phyloP scores from a whole-genome alignment of 2,113 vertebrate genomes.

The Eleginops maclovinus region DNA sequence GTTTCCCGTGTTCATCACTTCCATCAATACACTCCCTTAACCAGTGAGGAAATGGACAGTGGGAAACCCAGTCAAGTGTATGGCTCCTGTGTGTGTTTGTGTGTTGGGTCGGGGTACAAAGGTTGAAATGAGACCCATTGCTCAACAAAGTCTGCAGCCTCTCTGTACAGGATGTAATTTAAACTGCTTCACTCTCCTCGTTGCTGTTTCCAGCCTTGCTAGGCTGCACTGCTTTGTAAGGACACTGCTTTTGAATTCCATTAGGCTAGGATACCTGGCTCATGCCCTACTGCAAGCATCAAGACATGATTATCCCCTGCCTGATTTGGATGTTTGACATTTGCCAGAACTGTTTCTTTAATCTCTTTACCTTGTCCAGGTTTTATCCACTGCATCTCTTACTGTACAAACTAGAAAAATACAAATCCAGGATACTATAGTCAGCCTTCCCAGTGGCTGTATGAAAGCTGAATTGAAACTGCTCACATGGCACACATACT shows the following conservation, averaged over 20 bases:
- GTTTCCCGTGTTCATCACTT: no score
- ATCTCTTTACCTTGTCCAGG: not conserved
- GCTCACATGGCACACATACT: no score
- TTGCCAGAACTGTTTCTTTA: not conserved
- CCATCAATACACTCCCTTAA: no score
- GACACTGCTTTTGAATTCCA: constrained; percentile 1
- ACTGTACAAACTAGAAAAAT: no score
- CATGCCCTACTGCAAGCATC: not conserved
- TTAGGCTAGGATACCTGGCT: not conserved
- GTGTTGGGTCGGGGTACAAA: not conserved
- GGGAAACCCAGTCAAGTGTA: no score
- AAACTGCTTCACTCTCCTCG: constrained; percentile 10
- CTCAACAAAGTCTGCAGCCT: constrained; percentile 15
- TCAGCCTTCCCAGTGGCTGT: no score
- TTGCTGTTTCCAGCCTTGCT: constrained; percentile 7
- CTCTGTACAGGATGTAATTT: constrained; percentile 32
- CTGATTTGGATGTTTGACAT: constrained; percentile 1
- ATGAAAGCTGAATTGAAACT: no score
- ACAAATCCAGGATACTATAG: no score
- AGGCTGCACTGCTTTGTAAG: constrained; percentile 9
- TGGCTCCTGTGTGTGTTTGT: not conserved
- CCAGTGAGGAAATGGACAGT: no score
- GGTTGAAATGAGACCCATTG: constrained; percentile 16
- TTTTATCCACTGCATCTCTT: not conserved
- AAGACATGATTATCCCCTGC: not conserved